Evolutionary conservation across 2,113 vertebrate species (phyloP).

Genomic region (Sapayoa aenigma): DNA sequence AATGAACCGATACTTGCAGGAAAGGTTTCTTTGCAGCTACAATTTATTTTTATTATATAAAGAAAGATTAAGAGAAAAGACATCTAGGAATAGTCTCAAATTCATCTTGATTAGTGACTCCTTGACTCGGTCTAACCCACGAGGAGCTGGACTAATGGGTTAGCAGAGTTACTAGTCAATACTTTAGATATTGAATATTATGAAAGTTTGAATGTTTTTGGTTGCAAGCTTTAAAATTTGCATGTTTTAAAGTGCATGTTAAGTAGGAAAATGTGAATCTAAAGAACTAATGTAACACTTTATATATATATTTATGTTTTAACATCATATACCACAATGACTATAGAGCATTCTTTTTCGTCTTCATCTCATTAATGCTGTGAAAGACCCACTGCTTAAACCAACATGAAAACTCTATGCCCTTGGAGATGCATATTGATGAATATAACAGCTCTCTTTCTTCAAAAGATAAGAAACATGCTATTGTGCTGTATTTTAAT

Average conservation of each 20-base stretch:
- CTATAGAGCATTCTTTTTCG: neutral
- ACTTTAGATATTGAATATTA: neutral
- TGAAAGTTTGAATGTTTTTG: neutral
- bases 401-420: neutral
- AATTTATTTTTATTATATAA: neutral
- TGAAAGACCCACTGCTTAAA: neutral
- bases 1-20: neutral
- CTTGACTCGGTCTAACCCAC: neutral
- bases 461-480: slow-evolving; percentile 47
- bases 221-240: neutral
- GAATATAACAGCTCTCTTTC: slow-evolving; percentile 22
- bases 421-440: slow-evolving; percentile 39
- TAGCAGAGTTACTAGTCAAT: neutral
- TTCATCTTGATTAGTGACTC: neutral
- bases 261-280: neutral
- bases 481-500: slow-evolving; percentile 24
- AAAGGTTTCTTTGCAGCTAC: neutral
- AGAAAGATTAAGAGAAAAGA: neutral
- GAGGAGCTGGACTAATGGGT: neutral
- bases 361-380: neutral
- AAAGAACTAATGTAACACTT: neutral
- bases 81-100: neutral
- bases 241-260: neutral
- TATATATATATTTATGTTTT: neutral
- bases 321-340: neutral